A percentile compares a stretch with the other conserved stretches of the same genome.
Evolutionary conservation across 2,113 vertebrate genomes (phyloP).

Genomic region (Sylvia atricapilla): DNA sequence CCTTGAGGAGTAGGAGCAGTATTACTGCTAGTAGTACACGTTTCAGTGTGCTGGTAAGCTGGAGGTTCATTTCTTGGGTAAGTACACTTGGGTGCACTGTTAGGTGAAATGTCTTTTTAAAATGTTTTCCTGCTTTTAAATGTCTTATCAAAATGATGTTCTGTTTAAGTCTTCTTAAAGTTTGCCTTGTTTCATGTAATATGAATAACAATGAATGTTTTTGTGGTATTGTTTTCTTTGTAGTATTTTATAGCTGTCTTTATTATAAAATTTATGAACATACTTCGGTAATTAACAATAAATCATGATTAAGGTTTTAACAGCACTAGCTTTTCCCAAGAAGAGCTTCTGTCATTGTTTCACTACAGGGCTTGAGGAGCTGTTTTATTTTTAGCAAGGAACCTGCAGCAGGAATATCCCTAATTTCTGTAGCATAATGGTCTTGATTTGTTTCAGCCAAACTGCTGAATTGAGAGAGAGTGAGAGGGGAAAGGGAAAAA

Average conservation of each 20-base stretch:
- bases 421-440: not conserved
- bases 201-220: conserved; percentile 50
- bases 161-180: conserved; percentile 27
- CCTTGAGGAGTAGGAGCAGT: conserved; percentile 78
- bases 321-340: conserved; percentile 77
- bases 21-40: conserved; percentile 75
- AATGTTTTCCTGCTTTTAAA: conserved; percentile 43
- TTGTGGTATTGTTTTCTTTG: conserved; percentile 53
- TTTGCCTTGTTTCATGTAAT: conserved; percentile 60
- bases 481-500: not conserved
- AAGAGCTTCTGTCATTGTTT: conserved; percentile 94
- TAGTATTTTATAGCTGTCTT: conserved; percentile 51
- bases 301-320: conserved; percentile 56
- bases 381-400: conserved; percentile 49
- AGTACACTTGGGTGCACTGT: conserved; percentile 74
- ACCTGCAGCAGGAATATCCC: conserved; percentile 16
- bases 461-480: not conserved
- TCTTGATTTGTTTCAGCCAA: not conserved
- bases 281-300: conserved; percentile 28
- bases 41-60: conserved; percentile 80
- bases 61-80: conserved; percentile 78
- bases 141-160: conserved; percentile 10
- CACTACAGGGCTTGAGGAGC: conserved; percentile 79
- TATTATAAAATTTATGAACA: not conserved
- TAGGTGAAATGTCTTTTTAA: conserved; percentile 66